Base-by-base conservation (phyloP, 2,113 vertebrate species). In the Pomatostomus ruficeps region DNA sequence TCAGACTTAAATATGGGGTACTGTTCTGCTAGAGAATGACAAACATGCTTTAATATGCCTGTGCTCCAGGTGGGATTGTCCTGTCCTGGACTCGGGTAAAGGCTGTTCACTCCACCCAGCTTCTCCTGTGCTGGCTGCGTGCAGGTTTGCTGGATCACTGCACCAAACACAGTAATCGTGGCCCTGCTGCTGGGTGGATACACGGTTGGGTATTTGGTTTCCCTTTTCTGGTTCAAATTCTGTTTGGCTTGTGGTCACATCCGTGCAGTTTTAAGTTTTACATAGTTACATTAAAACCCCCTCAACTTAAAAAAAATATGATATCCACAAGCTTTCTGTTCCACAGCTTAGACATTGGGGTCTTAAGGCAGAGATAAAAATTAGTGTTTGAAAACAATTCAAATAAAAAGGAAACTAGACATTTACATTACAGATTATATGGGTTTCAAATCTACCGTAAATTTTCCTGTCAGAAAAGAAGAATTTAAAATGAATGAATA, bases 221-320 rank as follows among this genome's bases (percentile, higher is more conserved):
- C 7, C 23, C 36, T 71, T 28, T 73, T 48, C 66, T 85, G 9
- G 35, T 83, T 92, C 52, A 67, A 29, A 82, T 82, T 71, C 33
- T 58, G 14, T 66, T 92, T 66, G 33, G 17, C 42, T 75, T 78
- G 28, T 36, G 46, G 26, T 71, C 25, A 45, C 29, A 57, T 36
- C 11, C 1, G 1, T 20, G 46, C 3, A 45, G 29, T 31, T 75
- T 62, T 15, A 76, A 76, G 29, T 71, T 77, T 82, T 51, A 46
- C 16, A 20, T 0, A 52, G 22, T 48, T 72, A 28, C 7, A 75
- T 72, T 58, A 58, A 77, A 88, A 9, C 0, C 0, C 3, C 4
- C 12, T 63, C 52, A 72, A 25, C 24, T 62, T 85, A n/a, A 8
- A 71, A 75, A 62, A 83, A 43, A 16, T 23, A 51, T 31, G 38